phyloP scores from a whole-genome alignment of 2,888 invertebrate genomes.

The Drosophila pseudotalamancana region DNA sequence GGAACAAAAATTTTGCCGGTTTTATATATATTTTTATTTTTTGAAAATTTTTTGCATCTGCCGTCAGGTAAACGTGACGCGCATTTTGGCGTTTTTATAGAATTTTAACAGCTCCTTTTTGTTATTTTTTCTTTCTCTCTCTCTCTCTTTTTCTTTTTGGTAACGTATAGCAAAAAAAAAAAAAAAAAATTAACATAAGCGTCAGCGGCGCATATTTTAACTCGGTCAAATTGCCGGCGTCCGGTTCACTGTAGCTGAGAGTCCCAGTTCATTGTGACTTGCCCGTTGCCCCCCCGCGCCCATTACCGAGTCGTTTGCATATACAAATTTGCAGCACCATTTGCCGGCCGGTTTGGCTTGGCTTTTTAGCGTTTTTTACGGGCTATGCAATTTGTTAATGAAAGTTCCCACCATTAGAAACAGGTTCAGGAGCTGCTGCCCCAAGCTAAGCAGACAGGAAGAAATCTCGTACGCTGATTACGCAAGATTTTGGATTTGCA shows the following conservation, averaged over 20 bases:
- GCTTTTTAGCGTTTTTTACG: constrained; percentile 19
- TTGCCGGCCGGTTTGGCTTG: constrained; percentile 68
- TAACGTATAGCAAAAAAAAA: constrained; percentile 57
- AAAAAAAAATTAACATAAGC: constrained; percentile 73
- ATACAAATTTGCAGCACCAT: constrained; percentile 72
- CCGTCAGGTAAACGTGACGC: constrained; percentile 63
- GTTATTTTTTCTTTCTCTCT: constrained; percentile 25
- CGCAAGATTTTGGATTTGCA: constrained; percentile 48
- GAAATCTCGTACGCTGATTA: constrained; percentile 57
- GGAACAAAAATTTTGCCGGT: constrained; percentile 40
- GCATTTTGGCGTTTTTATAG: constrained; percentile 61
- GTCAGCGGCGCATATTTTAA: constrained; percentile 76
- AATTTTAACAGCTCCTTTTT: constrained; percentile 48
- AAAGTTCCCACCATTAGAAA: constrained; percentile 78
- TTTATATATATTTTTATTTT: constrained; percentile 9
- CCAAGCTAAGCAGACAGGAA: constrained; percentile 44
- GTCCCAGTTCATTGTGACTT: constrained; percentile 16
- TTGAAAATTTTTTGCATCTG: constrained; percentile 46
- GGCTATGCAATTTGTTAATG: constrained; percentile 64
- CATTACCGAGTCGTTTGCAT: constrained; percentile 58
- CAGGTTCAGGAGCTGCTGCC: constrained; percentile 52
- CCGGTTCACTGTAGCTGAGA: constrained; percentile 50
- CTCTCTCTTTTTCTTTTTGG: constrained; percentile 14
- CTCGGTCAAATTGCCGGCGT: constrained; percentile 77
- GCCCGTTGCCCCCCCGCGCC: constrained; percentile 5